Conservation (phyloP, 2,113 vertebrate species). For the Phycodurus eques region DNA sequence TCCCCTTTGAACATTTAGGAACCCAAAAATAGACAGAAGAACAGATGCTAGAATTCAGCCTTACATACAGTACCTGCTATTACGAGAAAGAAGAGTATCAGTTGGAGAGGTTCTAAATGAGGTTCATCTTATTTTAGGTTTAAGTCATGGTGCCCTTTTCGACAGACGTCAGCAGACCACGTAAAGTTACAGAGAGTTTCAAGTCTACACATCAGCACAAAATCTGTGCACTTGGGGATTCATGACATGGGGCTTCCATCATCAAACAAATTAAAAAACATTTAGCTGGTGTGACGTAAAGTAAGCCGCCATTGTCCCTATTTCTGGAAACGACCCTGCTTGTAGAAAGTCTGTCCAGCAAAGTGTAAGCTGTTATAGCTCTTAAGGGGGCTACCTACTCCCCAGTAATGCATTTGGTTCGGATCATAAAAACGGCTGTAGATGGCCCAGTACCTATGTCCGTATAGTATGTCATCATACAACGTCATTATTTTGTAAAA, state of each 20-base stretch:
- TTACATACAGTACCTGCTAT: slow-evolving; percentile 14
- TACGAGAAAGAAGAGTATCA: slow-evolving; percentile 4
- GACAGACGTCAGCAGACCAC: too few species aligned
- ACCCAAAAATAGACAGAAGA: slow-evolving; percentile 53
- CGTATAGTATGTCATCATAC: neutral
- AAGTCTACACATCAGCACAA: neutral
- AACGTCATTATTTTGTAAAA: neutral
- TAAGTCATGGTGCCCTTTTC: too few species aligned
- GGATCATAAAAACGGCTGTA: neutral
- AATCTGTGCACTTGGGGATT: neutral
- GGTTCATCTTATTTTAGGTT: too few species aligned
- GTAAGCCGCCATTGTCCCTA: neutral
- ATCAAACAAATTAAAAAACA: neutral
- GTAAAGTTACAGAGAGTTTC: neutral
- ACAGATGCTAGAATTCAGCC: slow-evolving; percentile 29
- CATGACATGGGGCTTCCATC: neutral
- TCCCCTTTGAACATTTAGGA: slow-evolving; percentile 66
- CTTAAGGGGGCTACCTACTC: neutral
- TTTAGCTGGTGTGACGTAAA: neutral
- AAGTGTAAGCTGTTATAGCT: neutral
- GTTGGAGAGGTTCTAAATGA: neutral
- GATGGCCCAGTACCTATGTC: neutral
- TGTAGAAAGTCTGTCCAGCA: neutral
- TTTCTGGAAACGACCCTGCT: neutral
- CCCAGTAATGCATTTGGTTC: neutral